Percentiles rank a stretch among this genome's conserved stretches.
phyloP scores from a whole-genome alignment of 2,113 vertebrate species.

The Gopherus flavomarginatus region DNA sequence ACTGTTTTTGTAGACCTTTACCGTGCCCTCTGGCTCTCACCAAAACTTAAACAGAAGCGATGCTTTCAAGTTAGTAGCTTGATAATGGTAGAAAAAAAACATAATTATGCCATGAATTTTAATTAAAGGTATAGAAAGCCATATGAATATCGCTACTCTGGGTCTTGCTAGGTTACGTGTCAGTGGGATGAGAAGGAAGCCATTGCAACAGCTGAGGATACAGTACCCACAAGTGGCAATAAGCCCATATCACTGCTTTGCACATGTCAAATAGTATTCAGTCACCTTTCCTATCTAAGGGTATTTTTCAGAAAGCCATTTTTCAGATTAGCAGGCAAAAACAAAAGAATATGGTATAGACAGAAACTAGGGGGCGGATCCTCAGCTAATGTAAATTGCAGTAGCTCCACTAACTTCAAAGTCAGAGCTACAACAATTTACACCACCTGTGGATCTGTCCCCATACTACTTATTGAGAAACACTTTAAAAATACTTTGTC shows the following conservation, averaged over 20 bases:
- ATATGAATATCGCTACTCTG: neutral
- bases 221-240: neutral
- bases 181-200: neutral
- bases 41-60: conserved; percentile 36
- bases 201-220: conserved; percentile 12
- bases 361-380: neutral
- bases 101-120: conserved; percentile 33
- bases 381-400: neutral
- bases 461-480: neutral
- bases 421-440: neutral
- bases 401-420: neutral
- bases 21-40: neutral
- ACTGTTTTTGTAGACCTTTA: conserved; percentile 18
- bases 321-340: neutral
- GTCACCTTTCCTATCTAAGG: neutral
- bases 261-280: neutral
- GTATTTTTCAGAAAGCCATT: neutral
- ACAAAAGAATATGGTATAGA: neutral
- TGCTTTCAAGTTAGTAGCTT: conserved; percentile 55
- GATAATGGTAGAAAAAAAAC: conserved; percentile 30
- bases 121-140: conserved; percentile 24
- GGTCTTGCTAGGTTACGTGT: neutral
- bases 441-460: neutral
- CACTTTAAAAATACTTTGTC: neutral
- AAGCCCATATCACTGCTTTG: neutral